Conservation (phyloP, 2,113 vertebrate species). For the Ptilorrhoa leucosticta region DNA sequence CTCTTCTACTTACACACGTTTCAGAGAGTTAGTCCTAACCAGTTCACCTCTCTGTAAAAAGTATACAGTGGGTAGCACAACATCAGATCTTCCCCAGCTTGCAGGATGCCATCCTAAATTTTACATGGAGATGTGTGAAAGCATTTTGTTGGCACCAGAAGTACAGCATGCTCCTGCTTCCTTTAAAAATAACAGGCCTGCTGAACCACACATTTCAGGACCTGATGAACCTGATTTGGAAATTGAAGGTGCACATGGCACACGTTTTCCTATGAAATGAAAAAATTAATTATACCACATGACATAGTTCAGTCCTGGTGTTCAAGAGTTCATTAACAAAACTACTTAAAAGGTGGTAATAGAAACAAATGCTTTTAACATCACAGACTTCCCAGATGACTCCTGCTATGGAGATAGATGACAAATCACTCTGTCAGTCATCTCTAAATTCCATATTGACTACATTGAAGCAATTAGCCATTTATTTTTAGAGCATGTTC, state of each 20-base stretch:
- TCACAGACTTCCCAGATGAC: slow-evolving; percentile 10
- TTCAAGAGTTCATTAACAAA: slow-evolving; percentile 33
- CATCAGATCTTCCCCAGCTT: not conserved
- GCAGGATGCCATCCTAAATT: not conserved
- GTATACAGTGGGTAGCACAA: not conserved
- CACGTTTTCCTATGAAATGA: not conserved
- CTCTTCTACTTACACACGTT: not conserved
- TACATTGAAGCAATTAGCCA: not conserved
- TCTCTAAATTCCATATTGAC: not conserved
- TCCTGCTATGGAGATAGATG: not conserved
- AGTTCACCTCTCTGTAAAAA: not conserved
- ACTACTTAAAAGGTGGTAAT: not conserved
- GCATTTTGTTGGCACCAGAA: not conserved
- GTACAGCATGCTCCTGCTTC: not conserved
- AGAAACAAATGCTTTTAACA: slow-evolving; percentile 12
- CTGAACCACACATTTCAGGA: not conserved
- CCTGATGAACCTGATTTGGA: slow-evolving; percentile 2
- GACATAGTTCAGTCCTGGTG: not conserved
- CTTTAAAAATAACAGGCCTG: not conserved
- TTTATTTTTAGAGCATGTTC: not conserved
- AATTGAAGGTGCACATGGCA: not conserved
- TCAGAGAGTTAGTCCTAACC: not conserved
- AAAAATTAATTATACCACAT: slow-evolving; percentile 9
- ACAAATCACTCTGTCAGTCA: not conserved
- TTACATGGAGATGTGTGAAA: not conserved